Conservation (phyloP, 2,113 vertebrate genomes). For the Alethe diademata region DNA sequence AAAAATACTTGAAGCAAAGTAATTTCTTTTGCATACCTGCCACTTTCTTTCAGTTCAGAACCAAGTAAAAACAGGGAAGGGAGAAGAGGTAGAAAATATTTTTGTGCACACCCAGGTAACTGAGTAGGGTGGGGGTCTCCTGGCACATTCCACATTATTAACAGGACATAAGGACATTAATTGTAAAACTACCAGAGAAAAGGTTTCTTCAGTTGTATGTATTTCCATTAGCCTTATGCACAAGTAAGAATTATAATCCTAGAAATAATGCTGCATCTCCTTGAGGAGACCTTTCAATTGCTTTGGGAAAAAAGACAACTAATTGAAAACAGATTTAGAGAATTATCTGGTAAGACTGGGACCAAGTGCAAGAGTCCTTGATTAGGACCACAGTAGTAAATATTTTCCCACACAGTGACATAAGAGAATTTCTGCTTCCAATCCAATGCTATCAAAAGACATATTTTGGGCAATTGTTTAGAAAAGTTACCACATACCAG, state of each 20-base stretch:
- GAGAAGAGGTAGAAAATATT: neutral
- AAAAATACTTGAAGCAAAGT: neutral
- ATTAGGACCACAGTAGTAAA: neutral
- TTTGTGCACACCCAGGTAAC: neutral
- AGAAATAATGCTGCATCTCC: neutral
- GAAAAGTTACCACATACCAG: neutral
- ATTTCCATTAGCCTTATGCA: neutral
- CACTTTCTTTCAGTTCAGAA: neutral
- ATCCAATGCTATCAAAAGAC: neutral
- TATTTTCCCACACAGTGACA: neutral
- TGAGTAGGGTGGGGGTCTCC: neutral
- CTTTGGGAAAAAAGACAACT: neutral
- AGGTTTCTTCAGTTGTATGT: neutral
- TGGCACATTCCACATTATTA: neutral
- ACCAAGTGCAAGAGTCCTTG: neutral
- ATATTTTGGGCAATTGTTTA: neutral
- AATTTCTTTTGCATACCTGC: neutral
- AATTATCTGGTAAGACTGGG: neutral
- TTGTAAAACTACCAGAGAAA: neutral
- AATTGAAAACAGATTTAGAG: neutral
- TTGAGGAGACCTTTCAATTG: neutral
- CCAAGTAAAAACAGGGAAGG: accelerated
- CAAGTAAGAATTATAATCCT: neutral
- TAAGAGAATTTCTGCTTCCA: neutral
- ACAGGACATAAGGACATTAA: neutral